A percentile compares a stretch with the other conserved stretches of the same genome.
Evolutionary conservation across 2,888 invertebrate genomes (phyloP).

Genomic region (Sinohyriopsis cumingii): DNA sequence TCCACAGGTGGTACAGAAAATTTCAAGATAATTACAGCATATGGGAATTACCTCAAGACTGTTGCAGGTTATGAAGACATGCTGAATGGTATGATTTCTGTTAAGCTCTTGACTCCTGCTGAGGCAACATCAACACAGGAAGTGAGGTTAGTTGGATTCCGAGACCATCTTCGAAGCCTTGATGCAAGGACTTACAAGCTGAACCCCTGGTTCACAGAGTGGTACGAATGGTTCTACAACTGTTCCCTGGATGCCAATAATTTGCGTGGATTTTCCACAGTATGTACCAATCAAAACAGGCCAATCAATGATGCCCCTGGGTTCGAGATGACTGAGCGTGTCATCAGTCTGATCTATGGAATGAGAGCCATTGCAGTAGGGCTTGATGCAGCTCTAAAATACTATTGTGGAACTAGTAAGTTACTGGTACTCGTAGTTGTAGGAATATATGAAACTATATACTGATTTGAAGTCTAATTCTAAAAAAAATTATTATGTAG

Average conservation of each 20-base stretch:
- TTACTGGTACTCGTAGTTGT: not conserved
- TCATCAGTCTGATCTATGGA: slow-evolving; percentile 55
- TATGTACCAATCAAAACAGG: slow-evolving; percentile 27
- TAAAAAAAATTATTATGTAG: no score
- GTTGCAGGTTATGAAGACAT: slow-evolving; percentile 50
- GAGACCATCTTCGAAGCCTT: slow-evolving; percentile 40
- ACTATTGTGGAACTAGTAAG: slow-evolving; percentile 54
- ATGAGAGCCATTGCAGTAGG: slow-evolving; percentile 59
- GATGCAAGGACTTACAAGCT: slow-evolving; percentile 39
- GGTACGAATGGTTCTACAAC: slow-evolving; percentile 54
- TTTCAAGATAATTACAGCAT: slow-evolving; percentile 58
- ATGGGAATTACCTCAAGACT: slow-evolving; percentile 25
- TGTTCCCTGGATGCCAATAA: slow-evolving; percentile 49
- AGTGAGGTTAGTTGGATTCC: slow-evolving; percentile 23
- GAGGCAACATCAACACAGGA: slow-evolving; percentile 10
- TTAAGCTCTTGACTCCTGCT: slow-evolving; percentile 30
- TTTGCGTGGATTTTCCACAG: slow-evolving; percentile 12
- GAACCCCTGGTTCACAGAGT: slow-evolving; percentile 67
- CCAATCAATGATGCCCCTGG: slow-evolving; percentile 37
- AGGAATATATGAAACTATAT: no score
- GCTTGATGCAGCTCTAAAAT: slow-evolving; percentile 49
- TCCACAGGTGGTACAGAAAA: slow-evolving; percentile 26
- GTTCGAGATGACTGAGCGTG: slow-evolving; percentile 44
- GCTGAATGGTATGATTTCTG: slow-evolving; percentile 52
- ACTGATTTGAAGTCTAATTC: no score